A percentile compares a stretch with the other conserved stretches of the same genome.
Evolutionary conservation across 2,888 invertebrate species (phyloP).

Genomic region (Melangyna quadrimaculata): DNA sequence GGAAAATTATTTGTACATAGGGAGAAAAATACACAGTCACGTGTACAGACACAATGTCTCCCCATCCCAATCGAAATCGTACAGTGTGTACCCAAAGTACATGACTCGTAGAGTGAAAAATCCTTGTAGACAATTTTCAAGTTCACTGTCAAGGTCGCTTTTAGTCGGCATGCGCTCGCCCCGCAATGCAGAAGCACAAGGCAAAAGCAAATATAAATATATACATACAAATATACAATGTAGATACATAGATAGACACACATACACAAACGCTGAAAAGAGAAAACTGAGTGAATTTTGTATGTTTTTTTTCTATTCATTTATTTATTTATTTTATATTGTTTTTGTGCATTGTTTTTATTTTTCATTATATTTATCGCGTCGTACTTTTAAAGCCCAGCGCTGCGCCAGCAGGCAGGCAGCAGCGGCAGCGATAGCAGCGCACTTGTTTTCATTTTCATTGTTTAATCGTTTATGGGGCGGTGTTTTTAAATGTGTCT

Average conservation of each 20-base stretch:
- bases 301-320: slow-evolving; percentile 14
- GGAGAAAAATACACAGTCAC: slow-evolving; percentile 56
- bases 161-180: slow-evolving; percentile 85
- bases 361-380: slow-evolving; percentile 13
- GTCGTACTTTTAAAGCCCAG: slow-evolving; percentile 34
- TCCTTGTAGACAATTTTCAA: slow-evolving; percentile 83
- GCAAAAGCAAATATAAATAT: neutral
- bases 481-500: neutral
- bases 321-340: slow-evolving; percentile 19
- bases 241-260: neutral
- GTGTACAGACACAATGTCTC: slow-evolving; percentile 68
- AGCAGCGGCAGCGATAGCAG: slow-evolving; percentile 28
- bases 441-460: slow-evolving; percentile 63
- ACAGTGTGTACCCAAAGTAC: slow-evolving; percentile 35
- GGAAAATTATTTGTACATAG: slow-evolving; percentile 33
- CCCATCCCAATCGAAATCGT: slow-evolving; percentile 28
- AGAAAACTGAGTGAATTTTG: slow-evolving; percentile 37
- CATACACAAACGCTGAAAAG: neutral
- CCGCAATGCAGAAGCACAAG: slow-evolving; percentile 85
- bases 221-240: neutral
- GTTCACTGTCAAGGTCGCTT: slow-evolving; percentile 92
- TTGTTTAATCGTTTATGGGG: slow-evolving; percentile 24
- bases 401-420: slow-evolving; percentile 8
- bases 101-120: slow-evolving; percentile 73
- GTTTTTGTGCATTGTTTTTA: slow-evolving; percentile 48